Evolutionary conservation across 2,113 vertebrate species (phyloP).

Genomic region (cattle (Bos taurus)): ARS-UCD2.0 NC_037337.1:76641501-76642000

Average conservation of each 20-base stretch:
- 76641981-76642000: not conserved
- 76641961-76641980: not conserved
- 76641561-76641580: not conserved
- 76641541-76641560: not conserved
- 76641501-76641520: not conserved
- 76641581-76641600: not conserved
- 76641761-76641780: not conserved
- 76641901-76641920: not conserved
- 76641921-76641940: conserved; percentile 12
- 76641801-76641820: not conserved
- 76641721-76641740: not conserved
- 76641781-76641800: not conserved
- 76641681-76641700: not conserved
- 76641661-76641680: not conserved
- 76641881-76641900: not conserved
- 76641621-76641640: not conserved
- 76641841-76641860: not conserved
- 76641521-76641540: not conserved
- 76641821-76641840: not conserved
- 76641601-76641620: not conserved
- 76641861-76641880: not conserved
- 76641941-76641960: not conserved
- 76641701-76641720: not conserved
- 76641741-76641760: not conserved
- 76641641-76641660: not conserved